These are phyloP conservation scores for Platichthys stellatus DNA, from an alignment of 2,113 vertebrate species.

Conservation along the genomic window DNA sequence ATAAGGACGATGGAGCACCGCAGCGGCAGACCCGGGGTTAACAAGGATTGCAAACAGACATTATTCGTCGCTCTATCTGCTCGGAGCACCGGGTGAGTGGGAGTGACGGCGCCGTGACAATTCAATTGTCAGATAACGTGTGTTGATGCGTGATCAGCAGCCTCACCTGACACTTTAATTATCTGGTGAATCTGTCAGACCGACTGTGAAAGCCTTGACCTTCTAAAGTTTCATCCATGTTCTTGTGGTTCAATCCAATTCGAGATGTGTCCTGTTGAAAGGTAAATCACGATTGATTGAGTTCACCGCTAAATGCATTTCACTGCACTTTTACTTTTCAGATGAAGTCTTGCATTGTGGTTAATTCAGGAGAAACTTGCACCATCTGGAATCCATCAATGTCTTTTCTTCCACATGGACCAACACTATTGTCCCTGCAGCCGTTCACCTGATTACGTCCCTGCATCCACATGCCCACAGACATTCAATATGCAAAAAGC, in stretches of 20 bases:
- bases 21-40: conserved; percentile 12
- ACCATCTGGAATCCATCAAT: not conserved
- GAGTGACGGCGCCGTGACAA: conserved; percentile 21
- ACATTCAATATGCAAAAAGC: not conserved
- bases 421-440: conserved; percentile 6
- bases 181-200: conserved; percentile 14
- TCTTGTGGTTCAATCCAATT: not conserved
- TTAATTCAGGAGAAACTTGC: conserved; percentile 42
- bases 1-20: conserved; percentile 10
- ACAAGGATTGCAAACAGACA: conserved; percentile 37
- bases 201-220: not conserved
- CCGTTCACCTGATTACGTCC: conserved; percentile 26
- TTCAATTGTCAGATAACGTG: conserved; percentile 45
- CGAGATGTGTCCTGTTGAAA: not conserved
- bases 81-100: conserved; percentile 15
- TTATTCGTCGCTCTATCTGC: conserved; percentile 15
- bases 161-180: conserved; percentile 45
- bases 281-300: not conserved
- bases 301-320: too few relatives aligned
- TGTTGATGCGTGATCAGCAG: conserved; percentile 25
- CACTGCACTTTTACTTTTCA: too few relatives aligned
- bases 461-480: not conserved
- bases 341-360: conserved; percentile 28
- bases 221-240: not conserved
- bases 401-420: conserved; percentile 31